Evolutionary conservation across 23 tunicate genomes (phyloP), one percentile per base, ranked within the genome.

Genomic region (Styela clava): DNA sequence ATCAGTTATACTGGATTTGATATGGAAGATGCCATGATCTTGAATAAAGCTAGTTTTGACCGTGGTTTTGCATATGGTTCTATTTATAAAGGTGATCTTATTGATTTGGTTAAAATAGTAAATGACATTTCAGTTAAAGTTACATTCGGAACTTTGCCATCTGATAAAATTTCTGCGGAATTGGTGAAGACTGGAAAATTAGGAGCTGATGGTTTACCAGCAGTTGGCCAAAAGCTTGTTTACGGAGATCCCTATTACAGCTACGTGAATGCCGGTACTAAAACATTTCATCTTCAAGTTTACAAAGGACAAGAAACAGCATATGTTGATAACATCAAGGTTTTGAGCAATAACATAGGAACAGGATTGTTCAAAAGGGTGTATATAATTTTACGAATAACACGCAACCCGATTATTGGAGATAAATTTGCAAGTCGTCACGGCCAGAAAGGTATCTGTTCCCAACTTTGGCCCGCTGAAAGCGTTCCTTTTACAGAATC

Each of bases 21-120:
- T 73, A 87, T 96, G 99, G 99, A 96, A 84, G 99, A 96, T 85
- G 94, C 99, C 2, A 91, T 91, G 88, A 91, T 88, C 34, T 67
- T 96, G 21, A 96, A 91, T 86, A 96, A 96, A 74, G 91, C 82
- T 19, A 84, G 94, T 51, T 70, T 88, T 64, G 99, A 96, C 61
- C 68, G 94, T 37, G 99, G 99, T 24, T 86, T 96, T 71, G 85
- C 85, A 18, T 70, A 84, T 32, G 89, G 99, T 34, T 78, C 83
- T 19, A 87, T 96, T 29, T 96, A 96, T 73, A 87, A 96, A 69
- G 82, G 94, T 2, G 86, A 91, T 71, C 61, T 95, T 22, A 86
- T 95, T 56, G 99, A 95, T 52, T 35, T 95, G 20, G 31, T 30
- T 35, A 78, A 74, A 51, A 69, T 2, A 76, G 81, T 25, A 36